Evolutionary conservation across 2,113 vertebrate genomes (phyloP).

Genomic region (Ramphastos sulfuratus): DNA sequence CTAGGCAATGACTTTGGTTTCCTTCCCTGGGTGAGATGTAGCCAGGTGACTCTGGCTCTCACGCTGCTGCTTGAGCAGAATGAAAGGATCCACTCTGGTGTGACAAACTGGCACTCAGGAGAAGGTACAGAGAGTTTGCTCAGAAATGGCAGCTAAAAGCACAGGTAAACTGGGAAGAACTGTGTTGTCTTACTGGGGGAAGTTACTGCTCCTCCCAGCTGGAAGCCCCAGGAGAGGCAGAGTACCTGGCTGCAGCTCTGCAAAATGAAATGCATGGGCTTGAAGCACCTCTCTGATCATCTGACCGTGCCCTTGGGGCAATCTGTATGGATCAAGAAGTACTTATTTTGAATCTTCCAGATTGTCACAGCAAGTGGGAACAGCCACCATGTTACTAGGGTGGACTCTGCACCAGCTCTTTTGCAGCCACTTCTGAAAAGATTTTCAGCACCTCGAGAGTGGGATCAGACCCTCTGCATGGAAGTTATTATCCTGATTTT

Average conservation of each 20-base stretch:
- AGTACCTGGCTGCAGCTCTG: accelerated
- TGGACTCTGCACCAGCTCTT: neutral
- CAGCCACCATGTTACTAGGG: accelerated
- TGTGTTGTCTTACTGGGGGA: neutral
- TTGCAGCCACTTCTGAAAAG: neutral
- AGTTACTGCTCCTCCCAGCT: neutral
- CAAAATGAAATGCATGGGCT: neutral
- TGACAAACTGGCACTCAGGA: neutral
- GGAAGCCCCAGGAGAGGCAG: neutral
- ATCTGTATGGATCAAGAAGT: neutral
- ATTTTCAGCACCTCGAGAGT: neutral
- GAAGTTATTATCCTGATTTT: neutral
- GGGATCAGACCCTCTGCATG: neutral
- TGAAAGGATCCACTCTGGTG: neutral
- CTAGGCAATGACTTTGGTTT: neutral
- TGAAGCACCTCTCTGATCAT: neutral
- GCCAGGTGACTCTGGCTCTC: neutral
- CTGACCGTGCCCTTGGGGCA: neutral
- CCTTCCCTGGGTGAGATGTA: neutral
- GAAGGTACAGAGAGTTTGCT: neutral
- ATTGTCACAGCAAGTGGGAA: neutral
- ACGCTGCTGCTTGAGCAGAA: neutral
- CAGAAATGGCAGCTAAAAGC: neutral
- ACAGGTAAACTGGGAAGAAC: neutral
- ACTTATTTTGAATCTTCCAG: neutral